Evolutionary conservation across 2,797 vertebrate species (phyloP).

Genomic region (Spondyliosoma cantharus): DNA sequence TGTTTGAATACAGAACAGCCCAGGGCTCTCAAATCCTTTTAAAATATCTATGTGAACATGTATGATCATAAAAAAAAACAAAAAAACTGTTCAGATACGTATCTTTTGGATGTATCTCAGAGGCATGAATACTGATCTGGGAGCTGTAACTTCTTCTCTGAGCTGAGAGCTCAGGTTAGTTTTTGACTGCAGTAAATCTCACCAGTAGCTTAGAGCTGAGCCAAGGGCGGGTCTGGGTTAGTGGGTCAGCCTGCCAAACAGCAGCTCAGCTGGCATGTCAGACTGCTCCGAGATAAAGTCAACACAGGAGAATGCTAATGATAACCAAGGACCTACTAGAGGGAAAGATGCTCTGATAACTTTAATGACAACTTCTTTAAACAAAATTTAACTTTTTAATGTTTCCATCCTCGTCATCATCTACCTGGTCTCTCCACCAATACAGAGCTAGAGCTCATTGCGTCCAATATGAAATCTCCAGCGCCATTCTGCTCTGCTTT

Average conservation of each 20-base stretch:
- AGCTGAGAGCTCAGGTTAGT: slow-evolving; percentile 26
- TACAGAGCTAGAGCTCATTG: no score
- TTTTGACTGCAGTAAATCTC: slow-evolving; percentile 57
- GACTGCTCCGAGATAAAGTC: slow-evolving; percentile 53
- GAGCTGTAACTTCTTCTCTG: slow-evolving; percentile 27
- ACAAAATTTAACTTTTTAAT: not conserved
- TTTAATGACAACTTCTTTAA: not conserved
- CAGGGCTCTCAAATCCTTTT: not conserved
- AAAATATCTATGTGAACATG: slow-evolving; percentile 23
- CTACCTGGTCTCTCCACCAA: no score
- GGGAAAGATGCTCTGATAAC: not conserved
- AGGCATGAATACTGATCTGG: slow-evolving; percentile 15
- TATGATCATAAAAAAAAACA: not conserved
- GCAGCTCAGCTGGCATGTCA: slow-evolving; percentile 46
- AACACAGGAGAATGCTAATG: slow-evolving; percentile 25
- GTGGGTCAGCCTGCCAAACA: slow-evolving; percentile 62
- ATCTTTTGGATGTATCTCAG: slow-evolving; percentile 9
- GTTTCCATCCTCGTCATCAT: no score
- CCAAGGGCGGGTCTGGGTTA: slow-evolving; percentile 52
- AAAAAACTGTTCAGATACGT: slow-evolving; percentile 6
- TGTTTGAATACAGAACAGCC: slow-evolving; percentile 7
- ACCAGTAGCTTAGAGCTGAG: slow-evolving; percentile 25
- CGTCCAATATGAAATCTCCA: no score
- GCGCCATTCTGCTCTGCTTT: no score
- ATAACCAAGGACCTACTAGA: slow-evolving; percentile 12